Base-by-base conservation (phyloP, 2,888 invertebrate genomes). In the Neoascia interrupta region DNA sequence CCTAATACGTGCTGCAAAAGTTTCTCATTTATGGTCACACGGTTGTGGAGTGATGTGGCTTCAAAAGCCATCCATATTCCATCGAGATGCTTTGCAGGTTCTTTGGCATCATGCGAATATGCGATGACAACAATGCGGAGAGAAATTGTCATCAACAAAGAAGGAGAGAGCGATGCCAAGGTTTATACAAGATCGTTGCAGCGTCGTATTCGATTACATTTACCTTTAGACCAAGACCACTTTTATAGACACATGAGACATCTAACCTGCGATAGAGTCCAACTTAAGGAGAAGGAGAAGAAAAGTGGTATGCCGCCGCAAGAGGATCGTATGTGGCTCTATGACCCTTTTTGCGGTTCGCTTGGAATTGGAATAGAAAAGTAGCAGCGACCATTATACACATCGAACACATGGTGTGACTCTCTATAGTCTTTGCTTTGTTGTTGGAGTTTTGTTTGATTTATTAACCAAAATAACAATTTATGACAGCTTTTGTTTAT, bases 81-180 rank as follows among this genome's bases (percentile, higher is more conserved):
- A 53, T 23, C 39, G 43, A 28, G 10, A 63, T 34, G n/a, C n/a
- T n/a, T n/a, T n/a, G 69, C 56, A 76, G 76, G 58, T 76, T 76
- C 60, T 72, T 60, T 72, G n/a, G 60, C 58, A 28, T 39, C 49
- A 36, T 21, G 43, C 47, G 53, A 73, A 41, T 13, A 43, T 45
- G 45, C 36, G 2, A 43, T 2, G 2, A 54, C 39, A 68, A 31
- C 41, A 43, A 60, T 69, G 21, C 43, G 43, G 37, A 53, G 64
- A 70, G 75, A 76, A 76, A 76, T 76, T 76, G 70, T 76, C 75
- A 63, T 64, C 53, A 64, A 72, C 64, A 76, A n/a, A n/a, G 37
- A 28, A 10, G 26, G 34, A 53, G 51, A 70, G 53, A 51, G 56
- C 18, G 15, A 53, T 16, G 8, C 4, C 37, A 11, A 34, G 31